Evolutionary conservation across 2,797 vertebrate species (phyloP).

Genomic region (Poeciliopsis paucimaculata): DNA sequence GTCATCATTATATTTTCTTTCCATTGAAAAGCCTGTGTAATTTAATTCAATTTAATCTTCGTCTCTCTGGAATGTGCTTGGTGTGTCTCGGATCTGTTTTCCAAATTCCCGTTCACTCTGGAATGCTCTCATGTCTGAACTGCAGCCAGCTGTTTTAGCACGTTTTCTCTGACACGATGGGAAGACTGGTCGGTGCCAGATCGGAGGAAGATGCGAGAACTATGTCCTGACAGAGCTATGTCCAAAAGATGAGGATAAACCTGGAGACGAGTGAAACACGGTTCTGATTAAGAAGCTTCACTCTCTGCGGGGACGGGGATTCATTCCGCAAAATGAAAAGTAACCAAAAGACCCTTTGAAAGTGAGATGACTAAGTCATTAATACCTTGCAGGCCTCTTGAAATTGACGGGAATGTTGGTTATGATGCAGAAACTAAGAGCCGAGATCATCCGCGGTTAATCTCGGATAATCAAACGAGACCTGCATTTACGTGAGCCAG

Average conservation of each 20-base stretch:
- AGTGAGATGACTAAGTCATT: neutral
- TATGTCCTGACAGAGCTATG: constrained; percentile 11
- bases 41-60: neutral
- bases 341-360: neutral
- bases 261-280: neutral
- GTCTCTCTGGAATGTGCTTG: neutral
- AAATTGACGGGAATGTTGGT: neutral
- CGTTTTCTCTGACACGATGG: constrained; percentile 5
- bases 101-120: neutral
- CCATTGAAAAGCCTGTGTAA: neutral
- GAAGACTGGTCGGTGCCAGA: neutral
- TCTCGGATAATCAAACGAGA: neutral
- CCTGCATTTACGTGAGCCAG: neutral
- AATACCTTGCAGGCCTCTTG: neutral
- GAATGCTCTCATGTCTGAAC: constrained; percentile 26
- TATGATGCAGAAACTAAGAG: neutral
- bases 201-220: neutral
- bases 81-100: neutral
- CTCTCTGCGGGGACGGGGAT: neutral
- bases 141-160: neutral
- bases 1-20: neutral
- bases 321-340: neutral
- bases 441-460: neutral
- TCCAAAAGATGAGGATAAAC: neutral
- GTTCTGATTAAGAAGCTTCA: neutral